phyloP scores from a whole-genome alignment of 2,888 invertebrate genomes.

The Dolichomitus sp. region DNA sequence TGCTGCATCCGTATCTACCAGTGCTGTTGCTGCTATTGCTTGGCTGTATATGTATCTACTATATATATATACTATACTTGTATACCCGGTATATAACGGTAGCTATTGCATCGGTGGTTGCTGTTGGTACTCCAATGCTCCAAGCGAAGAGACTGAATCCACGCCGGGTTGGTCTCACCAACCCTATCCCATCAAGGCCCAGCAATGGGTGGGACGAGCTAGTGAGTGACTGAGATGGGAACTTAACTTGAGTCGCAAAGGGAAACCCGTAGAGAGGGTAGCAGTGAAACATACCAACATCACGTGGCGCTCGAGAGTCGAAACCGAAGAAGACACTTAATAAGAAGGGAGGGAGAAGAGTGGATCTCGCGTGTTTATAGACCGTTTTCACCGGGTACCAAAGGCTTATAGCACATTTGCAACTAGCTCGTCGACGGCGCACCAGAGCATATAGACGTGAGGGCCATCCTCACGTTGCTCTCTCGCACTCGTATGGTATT shows the following conservation, averaged over 20 bases:
- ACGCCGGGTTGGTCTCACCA: neutral
- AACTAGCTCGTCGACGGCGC: constrained; percentile 28
- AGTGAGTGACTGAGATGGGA: constrained; percentile 13
- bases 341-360: constrained; percentile 13
- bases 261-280: neutral
- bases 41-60: neutral
- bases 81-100: constrained; percentile 5
- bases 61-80: too few species aligned
- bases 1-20: constrained; percentile 62
- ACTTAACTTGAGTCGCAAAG: neutral
- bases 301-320: constrained; percentile 5
- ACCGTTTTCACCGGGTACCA: constrained; percentile 30
- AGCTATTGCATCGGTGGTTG: constrained; percentile 51
- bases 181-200: neutral
- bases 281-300: constrained; percentile 18
- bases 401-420: constrained; percentile 10
- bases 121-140: constrained; percentile 27
- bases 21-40: neutral
- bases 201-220: neutral
- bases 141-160: neutral
- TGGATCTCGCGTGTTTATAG: constrained; percentile 45
- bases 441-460: constrained; percentile 23
- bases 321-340: constrained; percentile 37
- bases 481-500: constrained; percentile 17
- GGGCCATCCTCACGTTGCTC: constrained; percentile 16